phyloP scores from a whole-genome alignment of 2,113 vertebrate genomes.

The Eleginops maclovinus region DNA sequence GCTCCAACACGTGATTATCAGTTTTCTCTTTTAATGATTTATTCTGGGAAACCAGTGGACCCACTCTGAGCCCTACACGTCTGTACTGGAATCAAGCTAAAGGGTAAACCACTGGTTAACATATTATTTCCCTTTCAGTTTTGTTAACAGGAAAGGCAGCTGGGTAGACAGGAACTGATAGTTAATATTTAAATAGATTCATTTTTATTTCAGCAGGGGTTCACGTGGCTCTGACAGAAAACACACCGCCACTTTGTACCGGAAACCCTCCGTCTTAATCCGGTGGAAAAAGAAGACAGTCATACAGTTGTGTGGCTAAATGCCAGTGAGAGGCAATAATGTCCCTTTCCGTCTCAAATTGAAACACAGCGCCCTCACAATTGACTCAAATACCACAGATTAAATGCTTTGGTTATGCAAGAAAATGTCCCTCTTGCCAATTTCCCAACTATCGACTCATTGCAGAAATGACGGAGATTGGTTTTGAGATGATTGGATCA shows the following conservation, averaged over 20 bases:
- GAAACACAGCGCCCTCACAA: constrained; percentile 31
- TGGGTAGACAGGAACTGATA: background rate
- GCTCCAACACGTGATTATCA: constrained; percentile 78
- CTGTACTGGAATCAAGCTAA: constrained; percentile 36
- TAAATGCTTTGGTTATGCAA: constrained; percentile 54
- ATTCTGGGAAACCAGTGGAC: constrained; percentile 65
- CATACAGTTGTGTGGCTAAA: background rate
- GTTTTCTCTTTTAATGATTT: constrained; percentile 67
- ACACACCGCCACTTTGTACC: constrained; percentile 12
- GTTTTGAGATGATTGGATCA: constrained; percentile 51
- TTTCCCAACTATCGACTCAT: constrained; percentile 49
- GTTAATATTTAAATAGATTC: constrained; percentile 25
- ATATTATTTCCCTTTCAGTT: constrained; percentile 25
- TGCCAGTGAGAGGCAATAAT: constrained; percentile 23
- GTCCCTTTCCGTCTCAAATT: constrained; percentile 33
- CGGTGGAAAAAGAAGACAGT: background rate
- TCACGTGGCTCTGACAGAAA: background rate
- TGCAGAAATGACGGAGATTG: constrained; percentile 34
- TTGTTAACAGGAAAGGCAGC: constrained; percentile 18
- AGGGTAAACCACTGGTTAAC: constrained; percentile 23
- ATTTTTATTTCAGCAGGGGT: constrained; percentile 1
- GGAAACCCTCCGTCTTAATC: constrained; percentile 2
- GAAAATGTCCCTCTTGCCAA: constrained; percentile 35
- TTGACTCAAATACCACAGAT: constrained; percentile 25
- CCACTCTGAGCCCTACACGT: constrained; percentile 10